Percentiles rank a stretch among this genome's conserved stretches.
Evolutionary conservation across 1,140 invertebrate species (phyloP).

Genomic region (Drosophila punjabiensis): DNA sequence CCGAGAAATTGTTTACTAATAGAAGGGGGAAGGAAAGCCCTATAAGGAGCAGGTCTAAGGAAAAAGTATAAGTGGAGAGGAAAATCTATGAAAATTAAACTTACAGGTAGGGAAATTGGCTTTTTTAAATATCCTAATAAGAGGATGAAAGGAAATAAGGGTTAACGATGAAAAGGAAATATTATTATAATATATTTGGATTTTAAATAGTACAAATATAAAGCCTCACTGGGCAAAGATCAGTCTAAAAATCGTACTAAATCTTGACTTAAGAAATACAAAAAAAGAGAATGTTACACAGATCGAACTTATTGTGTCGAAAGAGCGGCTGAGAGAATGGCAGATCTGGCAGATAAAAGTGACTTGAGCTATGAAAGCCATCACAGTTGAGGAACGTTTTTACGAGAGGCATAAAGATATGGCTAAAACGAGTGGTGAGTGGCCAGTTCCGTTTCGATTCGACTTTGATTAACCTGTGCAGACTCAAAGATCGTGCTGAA

Average conservation of each 20-base stretch:
- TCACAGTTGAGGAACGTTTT: conserved; percentile 18
- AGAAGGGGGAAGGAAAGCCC: background rate
- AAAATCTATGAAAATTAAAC: background rate
- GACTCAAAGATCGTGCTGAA: conserved; percentile 16
- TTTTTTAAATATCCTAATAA: background rate
- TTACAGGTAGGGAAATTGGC: background rate
- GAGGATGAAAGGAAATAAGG: background rate
- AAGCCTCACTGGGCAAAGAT: background rate
- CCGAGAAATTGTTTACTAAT: conserved; percentile 34
- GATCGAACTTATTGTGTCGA: conserved; percentile 21
- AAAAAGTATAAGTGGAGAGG: conserved; percentile 16
- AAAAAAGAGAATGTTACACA: conserved; percentile 44
- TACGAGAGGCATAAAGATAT: conserved; percentile 26
- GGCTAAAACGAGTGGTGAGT: conserved; percentile 27
- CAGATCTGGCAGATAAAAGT: conserved; percentile 38
- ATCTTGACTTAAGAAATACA: conserved; percentile 1
- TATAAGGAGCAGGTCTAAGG: conserved; percentile 1
- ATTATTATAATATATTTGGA: too few species aligned
- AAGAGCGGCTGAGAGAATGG: conserved; percentile 32
- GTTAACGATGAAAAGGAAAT: background rate
- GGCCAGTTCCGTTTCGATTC: conserved; percentile 49
- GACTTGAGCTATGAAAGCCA: conserved; percentile 38
- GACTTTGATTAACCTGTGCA: conserved; percentile 8
- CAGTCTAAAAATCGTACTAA: background rate
- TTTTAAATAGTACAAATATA: background rate